Conservation (phyloP, 2,113 vertebrate genomes). For the Colius striatus region DNA sequence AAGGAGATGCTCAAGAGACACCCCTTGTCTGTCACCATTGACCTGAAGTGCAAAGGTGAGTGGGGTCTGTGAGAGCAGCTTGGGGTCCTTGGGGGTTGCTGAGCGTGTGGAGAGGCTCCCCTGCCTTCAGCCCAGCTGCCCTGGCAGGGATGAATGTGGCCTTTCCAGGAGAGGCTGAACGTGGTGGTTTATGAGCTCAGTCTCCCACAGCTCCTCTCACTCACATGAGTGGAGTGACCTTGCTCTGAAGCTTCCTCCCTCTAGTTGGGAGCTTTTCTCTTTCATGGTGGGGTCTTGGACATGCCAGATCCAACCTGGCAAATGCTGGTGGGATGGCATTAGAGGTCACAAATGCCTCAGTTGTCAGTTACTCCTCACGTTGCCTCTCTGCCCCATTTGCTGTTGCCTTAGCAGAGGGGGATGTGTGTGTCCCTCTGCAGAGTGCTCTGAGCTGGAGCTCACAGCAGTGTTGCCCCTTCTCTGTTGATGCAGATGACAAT, state of each 20-base stretch:
- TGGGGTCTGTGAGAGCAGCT: background rate
- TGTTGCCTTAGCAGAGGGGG: background rate
- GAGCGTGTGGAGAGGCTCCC: accelerated
- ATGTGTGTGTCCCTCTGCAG: background rate
- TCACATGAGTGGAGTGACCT: accelerated
- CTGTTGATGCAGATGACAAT: constrained; percentile 82
- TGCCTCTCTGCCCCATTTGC: background rate
- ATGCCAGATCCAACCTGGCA: background rate
- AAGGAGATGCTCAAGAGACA: constrained; percentile 96
- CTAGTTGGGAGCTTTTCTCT: background rate
- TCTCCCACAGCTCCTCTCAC: accelerated
- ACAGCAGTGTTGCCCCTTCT: background rate
- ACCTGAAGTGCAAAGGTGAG: constrained; percentile 94
- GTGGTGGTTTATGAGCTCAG: background rate
- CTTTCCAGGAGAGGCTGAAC: background rate
- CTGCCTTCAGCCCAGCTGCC: background rate
- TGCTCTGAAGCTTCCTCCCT: background rate
- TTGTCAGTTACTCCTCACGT: background rate
- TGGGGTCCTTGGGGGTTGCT: background rate
- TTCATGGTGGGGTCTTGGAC: too few species aligned
- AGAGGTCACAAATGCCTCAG: background rate
- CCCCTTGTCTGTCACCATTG: constrained; percentile 87
- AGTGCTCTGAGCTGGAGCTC: background rate
- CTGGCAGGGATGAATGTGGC: background rate
- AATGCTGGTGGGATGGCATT: accelerated